A percentile compares a stretch with the other conserved stretches of the same genome.
Conservation (phyloP, 2,797 vertebrate genomes). For the Furcifer pardalis region DNA sequence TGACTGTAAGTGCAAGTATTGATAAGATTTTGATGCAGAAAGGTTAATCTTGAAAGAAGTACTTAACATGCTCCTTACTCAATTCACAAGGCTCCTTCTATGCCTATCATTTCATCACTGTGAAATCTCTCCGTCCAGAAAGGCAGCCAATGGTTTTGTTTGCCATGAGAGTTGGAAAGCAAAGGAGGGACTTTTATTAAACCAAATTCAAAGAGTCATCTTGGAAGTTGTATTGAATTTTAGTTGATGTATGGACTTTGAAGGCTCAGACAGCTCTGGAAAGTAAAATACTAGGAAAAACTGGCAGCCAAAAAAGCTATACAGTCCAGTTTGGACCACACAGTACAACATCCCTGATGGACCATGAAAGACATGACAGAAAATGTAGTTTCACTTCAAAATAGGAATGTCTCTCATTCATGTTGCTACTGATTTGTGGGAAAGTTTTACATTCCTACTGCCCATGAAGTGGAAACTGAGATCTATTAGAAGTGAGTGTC, state of each 20-base stretch:
- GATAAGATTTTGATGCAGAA: background rate
- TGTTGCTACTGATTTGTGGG: background rate
- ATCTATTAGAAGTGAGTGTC: background rate
- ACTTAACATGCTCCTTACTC: background rate
- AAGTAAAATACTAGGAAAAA: background rate
- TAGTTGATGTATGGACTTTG: background rate
- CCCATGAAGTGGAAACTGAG: background rate
- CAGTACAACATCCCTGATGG: background rate
- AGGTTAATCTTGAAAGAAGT: background rate
- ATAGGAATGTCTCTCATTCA: background rate
- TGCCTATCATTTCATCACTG: background rate
- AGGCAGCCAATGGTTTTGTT: background rate
- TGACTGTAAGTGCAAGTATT: background rate
- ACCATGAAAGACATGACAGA: too few species aligned
- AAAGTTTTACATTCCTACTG: background rate
- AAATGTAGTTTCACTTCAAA: background rate
- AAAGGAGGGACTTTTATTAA: background rate
- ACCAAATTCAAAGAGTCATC: background rate
- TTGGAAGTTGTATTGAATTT: background rate
- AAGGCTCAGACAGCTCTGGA: background rate
- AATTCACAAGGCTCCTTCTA: background rate
- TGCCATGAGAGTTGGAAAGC: background rate
- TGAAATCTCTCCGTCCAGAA: background rate
- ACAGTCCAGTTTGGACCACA: background rate
- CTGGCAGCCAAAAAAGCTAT: background rate